These are phyloP conservation scores for Archivesica marissinica DNA, from an alignment of 1,140 invertebrate species.

Conservation along the genomic window DNA sequence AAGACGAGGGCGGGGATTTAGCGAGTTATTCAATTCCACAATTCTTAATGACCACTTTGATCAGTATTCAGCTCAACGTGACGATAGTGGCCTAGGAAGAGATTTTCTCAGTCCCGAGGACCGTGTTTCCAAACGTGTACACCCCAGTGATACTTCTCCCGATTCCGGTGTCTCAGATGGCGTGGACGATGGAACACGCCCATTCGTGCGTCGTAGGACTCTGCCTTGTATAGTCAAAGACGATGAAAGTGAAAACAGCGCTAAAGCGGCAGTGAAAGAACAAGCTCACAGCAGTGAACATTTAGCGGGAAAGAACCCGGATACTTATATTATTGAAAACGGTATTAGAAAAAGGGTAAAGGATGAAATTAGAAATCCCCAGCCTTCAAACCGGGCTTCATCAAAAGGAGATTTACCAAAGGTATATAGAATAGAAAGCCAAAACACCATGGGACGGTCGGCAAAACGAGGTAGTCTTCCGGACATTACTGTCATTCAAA, in stretches of 20 bases:
- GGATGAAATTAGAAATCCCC: slow-evolving; percentile 68
- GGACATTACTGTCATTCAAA: slow-evolving; percentile 89
- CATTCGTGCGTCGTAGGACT: slow-evolving; percentile 79
- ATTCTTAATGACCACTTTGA: slow-evolving; percentile 90
- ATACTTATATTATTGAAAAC: slow-evolving; percentile 84
- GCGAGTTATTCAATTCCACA: slow-evolving; percentile 82
- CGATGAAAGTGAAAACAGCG: slow-evolving; percentile 50
- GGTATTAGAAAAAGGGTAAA: slow-evolving; percentile 83
- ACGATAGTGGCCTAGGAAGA: slow-evolving; percentile 85
- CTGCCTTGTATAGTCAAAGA: slow-evolving; percentile 81
- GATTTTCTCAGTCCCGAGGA: slow-evolving; percentile 70
- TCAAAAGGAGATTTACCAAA: slow-evolving; percentile 79
- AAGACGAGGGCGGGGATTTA: slow-evolving; percentile 77
- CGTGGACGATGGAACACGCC: slow-evolving; percentile 78
- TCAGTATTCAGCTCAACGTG: slow-evolving; percentile 89
- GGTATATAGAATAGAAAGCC: slow-evolving; percentile 93
- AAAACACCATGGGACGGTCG: slow-evolving; percentile 82
- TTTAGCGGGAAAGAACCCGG: slow-evolving; percentile 76
- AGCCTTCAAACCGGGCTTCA: slow-evolving; percentile 59
- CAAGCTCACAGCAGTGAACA: slow-evolving; percentile 81
- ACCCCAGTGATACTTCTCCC: slow-evolving; percentile 81
- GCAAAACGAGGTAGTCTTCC: slow-evolving; percentile 89
- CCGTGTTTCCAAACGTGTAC: slow-evolving; percentile 55
- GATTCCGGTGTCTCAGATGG: slow-evolving; percentile 84
- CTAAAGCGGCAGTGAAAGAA: slow-evolving; percentile 68